Evolutionary conservation across 1,140 invertebrate genomes (phyloP).

Genomic region (Caerostris extrusa): DNA sequence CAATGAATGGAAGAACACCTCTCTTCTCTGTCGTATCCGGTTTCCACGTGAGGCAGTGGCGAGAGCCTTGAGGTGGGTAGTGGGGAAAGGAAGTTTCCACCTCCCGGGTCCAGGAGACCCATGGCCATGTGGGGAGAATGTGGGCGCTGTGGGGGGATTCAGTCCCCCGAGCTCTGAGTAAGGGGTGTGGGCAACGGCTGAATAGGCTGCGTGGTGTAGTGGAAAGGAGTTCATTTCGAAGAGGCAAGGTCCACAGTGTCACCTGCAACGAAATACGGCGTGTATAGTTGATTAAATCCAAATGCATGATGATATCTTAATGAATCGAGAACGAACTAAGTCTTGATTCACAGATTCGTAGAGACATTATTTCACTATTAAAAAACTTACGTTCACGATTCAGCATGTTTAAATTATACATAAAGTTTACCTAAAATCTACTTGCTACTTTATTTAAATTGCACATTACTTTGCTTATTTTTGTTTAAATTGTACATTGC

Average conservation of each 20-base stretch:
- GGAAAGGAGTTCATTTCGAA: constrained; percentile 75
- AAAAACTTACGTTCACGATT: too few relatives aligned
- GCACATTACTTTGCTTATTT: too few relatives aligned
- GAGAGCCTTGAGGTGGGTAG: constrained; percentile 65
- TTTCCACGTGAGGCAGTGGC: constrained; percentile 44
- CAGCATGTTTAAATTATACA: too few relatives aligned
- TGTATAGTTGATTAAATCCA: too few relatives aligned
- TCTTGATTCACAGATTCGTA: too few relatives aligned
- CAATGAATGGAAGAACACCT: constrained; percentile 4
- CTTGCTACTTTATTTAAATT: too few relatives aligned
- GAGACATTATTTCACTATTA: too few relatives aligned
- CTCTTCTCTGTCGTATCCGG: constrained; percentile 68
- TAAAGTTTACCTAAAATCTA: too few relatives aligned
- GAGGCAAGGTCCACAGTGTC: constrained; percentile 60
- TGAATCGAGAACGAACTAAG: too few relatives aligned
- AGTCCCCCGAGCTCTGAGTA: constrained; percentile 33
- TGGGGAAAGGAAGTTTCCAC: constrained; percentile 33
- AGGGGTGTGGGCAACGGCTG: constrained; percentile 22
- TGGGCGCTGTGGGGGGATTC: constrained; percentile 34
- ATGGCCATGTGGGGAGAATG: constrained; percentile 59
- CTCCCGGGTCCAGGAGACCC: constrained; percentile 53
- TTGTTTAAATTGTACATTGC: too few relatives aligned
- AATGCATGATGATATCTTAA: too few relatives aligned
- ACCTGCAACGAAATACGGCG: neutral
- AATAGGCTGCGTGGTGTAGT: constrained; percentile 54